Conservation (phyloP, 1,140 invertebrate genomes). For the Gonioctena quinquepunctata region DNA sequence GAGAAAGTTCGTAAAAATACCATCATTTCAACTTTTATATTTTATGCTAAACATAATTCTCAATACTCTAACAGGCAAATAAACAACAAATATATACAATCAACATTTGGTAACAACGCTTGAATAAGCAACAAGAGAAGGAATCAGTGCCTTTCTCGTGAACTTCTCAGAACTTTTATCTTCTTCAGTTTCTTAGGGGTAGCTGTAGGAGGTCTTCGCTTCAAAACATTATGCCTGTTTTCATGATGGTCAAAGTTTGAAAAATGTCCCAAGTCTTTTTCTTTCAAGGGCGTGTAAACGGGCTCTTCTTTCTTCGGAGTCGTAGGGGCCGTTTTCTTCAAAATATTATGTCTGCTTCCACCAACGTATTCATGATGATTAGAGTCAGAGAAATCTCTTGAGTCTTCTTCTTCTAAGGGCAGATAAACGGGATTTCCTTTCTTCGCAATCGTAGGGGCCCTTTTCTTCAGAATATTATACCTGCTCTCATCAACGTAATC, state of each 20-base stretch:
- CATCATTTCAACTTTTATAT: no score
- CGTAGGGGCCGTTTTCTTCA: no score
- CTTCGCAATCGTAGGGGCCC: background rate
- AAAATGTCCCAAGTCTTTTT: slow-evolving; percentile 9
- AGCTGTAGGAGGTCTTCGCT: slow-evolving; percentile 1
- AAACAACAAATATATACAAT: background rate
- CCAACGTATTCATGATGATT: no score
- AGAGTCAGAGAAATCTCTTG: no score
- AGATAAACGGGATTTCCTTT: no score
- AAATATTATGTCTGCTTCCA: no score
- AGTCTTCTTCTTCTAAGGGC: no score
- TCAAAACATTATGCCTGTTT: slow-evolving; percentile 21
- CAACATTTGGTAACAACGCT: background rate
- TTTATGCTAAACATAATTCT: background rate
- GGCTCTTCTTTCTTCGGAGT: slow-evolving; percentile 25
- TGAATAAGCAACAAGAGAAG: background rate
- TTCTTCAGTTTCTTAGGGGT: background rate
- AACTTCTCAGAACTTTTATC: background rate
- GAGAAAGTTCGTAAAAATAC: no score
- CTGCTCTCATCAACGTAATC: background rate
- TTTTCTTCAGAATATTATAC: slow-evolving; percentile 24
- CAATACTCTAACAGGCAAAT: background rate
- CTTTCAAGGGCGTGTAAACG: slow-evolving; percentile 4
- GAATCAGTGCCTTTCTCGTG: background rate
- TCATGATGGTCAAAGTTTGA: background rate